Conservation (phyloP, 2,797 vertebrate species). For the Lindbergichthys nudifrons region DNA sequence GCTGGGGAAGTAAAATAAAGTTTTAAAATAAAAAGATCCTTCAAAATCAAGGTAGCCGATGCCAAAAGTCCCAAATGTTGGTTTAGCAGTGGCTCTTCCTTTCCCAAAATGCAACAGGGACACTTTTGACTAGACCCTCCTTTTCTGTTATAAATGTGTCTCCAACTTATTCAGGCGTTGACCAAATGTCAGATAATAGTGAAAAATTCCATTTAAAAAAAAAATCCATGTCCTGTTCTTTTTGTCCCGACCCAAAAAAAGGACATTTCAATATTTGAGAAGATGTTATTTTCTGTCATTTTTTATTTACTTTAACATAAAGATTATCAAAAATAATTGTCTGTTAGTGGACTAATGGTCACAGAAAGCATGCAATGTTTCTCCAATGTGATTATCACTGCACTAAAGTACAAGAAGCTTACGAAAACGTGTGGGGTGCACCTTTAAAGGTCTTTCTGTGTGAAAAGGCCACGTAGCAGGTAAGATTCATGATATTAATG, state of each 20-base stretch:
- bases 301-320: too few species aligned
- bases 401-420: not conserved
- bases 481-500: not conserved
- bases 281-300: too few species aligned
- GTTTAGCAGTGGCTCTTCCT: not conserved
- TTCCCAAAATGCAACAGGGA: not conserved
- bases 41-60: not conserved
- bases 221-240: too few species aligned
- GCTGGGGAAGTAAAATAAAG: not conserved
- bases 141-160: not conserved
- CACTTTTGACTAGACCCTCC: not conserved
- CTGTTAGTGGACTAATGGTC: not conserved
- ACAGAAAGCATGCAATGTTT: not conserved
- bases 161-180: not conserved
- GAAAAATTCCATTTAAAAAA: too few species aligned
- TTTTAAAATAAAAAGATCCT: not conserved
- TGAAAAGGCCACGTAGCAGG: not conserved
- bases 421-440: not conserved
- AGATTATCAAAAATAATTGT: too few species aligned
- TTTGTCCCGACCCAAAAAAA: too few species aligned
- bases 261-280: too few species aligned
- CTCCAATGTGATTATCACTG: not conserved
- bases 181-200: too few species aligned
- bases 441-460: conserved; percentile 1
- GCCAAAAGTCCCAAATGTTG: not conserved